Evolutionary conservation across 2,113 vertebrate genomes (phyloP).

Genomic region (Aplodontia rufa): DNA sequence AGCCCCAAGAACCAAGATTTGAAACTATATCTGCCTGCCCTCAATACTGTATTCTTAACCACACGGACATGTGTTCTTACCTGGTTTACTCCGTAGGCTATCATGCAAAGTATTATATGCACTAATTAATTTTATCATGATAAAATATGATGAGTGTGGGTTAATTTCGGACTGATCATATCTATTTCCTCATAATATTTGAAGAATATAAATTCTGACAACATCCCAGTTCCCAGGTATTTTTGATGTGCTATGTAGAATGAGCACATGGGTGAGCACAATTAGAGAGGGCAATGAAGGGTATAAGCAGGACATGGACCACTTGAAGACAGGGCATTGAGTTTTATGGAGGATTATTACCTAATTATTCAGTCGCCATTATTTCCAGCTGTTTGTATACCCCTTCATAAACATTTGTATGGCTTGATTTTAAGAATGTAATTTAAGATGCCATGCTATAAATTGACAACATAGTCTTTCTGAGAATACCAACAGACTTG

Average conservation of each 20-base stretch:
- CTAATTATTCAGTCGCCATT: not conserved
- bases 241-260: not conserved
- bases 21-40: not conserved
- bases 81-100: not conserved
- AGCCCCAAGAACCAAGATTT: not conserved
- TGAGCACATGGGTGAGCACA: not conserved
- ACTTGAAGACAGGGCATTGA: not conserved
- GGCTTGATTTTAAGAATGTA: not conserved
- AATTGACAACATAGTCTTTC: not conserved
- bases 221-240: not conserved
- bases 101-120: not conserved
- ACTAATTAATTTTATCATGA: not conserved
- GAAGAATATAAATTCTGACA: not conserved
- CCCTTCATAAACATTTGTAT: not conserved
- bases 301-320: not conserved
- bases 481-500: not conserved
- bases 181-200: not conserved
- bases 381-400: not conserved
- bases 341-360: not conserved
- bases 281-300: not conserved
- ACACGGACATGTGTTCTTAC: not conserved
- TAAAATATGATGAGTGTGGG: not conserved
- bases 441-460: not conserved
- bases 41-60: not conserved
- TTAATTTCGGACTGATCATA: not conserved